Evolutionary conservation across 2,797 vertebrate genomes (phyloP), one percentile per base, ranked within the genome.

Genomic region (Lithobates sylvaticus): DNA sequence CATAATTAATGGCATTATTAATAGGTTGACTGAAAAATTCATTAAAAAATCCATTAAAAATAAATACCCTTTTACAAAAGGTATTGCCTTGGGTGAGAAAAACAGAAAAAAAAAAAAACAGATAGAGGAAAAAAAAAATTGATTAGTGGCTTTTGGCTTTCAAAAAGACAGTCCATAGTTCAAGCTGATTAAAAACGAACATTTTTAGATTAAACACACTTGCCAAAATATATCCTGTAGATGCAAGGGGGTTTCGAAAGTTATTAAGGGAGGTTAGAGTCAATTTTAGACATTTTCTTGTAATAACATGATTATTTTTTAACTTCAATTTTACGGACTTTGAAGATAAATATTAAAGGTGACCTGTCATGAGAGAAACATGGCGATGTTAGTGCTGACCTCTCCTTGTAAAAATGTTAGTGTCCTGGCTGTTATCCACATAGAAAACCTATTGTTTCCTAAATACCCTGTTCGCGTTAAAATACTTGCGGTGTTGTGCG

Each of bases 31-130:
- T 99, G 98, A 99, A 98, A 98, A 99, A 99, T 98, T 99, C 98
- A 99, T 99, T 99, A 99, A 99, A 99, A 99, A 99, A 99, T 98
- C 97, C 97, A 99, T 99, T 99, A 99, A 99, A 99, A 99, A 99
- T 99, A 98, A 99, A 99, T 99, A 98, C 97, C 97, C 96, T 98
- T 98, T 99, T 99, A 99, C 97, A 99, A 98, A 98, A 99, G 97
- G 98, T 97, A 98, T 97, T 92, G 97, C 98, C 97, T 96, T 97
- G 97, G 97, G 97, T 97, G 95, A 95, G 93, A 94, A 94, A 93
- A 93, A 94, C 94, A 94, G 92, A 93, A 93, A 93, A 93, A 93
- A 93, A 93, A 93, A 58, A 42, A 64, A 61, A 75, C 50, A 68
- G 54, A 94, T 93, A 92, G 93, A 96, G 95, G 95, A 91, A 94